Evolutionary conservation across 2,888 invertebrate genomes (phyloP), one percentile per base, ranked within the genome.

Genomic region (Cephus rjabovi): DNA sequence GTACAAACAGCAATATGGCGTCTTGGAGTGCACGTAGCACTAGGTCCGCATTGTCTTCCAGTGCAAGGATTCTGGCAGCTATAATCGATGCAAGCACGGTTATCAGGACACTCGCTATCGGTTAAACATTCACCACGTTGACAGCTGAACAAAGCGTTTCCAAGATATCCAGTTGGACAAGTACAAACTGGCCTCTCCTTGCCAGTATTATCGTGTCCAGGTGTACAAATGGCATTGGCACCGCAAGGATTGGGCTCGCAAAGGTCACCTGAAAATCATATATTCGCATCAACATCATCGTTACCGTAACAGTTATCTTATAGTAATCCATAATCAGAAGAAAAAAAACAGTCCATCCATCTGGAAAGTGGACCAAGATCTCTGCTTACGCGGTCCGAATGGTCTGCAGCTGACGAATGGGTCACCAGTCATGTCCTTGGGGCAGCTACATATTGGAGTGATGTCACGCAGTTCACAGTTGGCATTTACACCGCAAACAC

Each of bases 211-310:
- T 97, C 97, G 89, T 96, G 95, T 4, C 97, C 97, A 0, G 97
- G 97, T 31, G 95, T 95, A 87, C 97, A 97, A 80, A 95, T 93
- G 2, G 96, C 96, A 87, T 96, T 95, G 23, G 92, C 92, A 70
- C 97, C 97, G 84, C 97, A 97, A n/a, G 97, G 97, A 92, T 97
- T 97, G 0, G 97, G 97, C 83, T 95, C 94, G 89, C 97, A 97
- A 4, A 97, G 93, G 88, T 97, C 97, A 88, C 94, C 97, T 96
- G 86, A 4, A 89, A 87, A 69, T 56, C 73, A 33, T 12, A 70
- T 70, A 40, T 40, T 40, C 15, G 2, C 40, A 40, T 40, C 4
- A 35, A 1, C 35, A 12, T 37, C 37, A 37, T 12, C 37, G 12
- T 37, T 1, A 12, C 40, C 15, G 1, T 15, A 15, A 40, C 15